Evolutionary conservation across 2,113 vertebrate genomes (phyloP).

Genomic region (Carollia perspicillata): DNA sequence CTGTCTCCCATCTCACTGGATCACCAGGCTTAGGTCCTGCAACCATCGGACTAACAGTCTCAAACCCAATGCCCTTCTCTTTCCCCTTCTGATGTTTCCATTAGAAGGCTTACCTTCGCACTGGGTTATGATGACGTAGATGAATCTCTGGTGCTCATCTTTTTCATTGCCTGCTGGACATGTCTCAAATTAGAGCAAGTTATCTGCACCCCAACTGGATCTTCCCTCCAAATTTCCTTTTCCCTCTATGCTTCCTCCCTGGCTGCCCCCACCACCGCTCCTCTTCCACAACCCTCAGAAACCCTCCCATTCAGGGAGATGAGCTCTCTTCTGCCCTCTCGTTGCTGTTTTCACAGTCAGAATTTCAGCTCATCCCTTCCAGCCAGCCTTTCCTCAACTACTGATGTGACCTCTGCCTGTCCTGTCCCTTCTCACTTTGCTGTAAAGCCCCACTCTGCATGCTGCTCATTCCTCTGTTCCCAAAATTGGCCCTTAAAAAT

Average conservation of each 20-base stretch:
- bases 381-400: neutral
- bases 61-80: neutral
- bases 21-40: neutral
- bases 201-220: neutral
- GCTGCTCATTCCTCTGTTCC: neutral
- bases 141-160: neutral
- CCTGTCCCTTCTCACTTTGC: neutral
- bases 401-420: accelerated
- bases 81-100: neutral
- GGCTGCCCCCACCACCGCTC: neutral
- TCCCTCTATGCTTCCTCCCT: neutral
- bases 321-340: neutral
- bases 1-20: accelerated
- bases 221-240: neutral
- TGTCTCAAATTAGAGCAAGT: neutral
- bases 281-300: neutral
- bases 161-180: neutral
- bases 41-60: accelerated
- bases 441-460: neutral
- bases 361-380: neutral
- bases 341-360: neutral
- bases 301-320: accelerated
- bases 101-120: neutral
- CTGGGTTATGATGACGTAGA: neutral
- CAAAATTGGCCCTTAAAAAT: neutral